Percentiles rank a stretch among this genome's conserved stretches.
Evolutionary conservation across 2,113 vertebrate genomes (phyloP).

Genomic region (Notarius lentiginosus): DNA sequence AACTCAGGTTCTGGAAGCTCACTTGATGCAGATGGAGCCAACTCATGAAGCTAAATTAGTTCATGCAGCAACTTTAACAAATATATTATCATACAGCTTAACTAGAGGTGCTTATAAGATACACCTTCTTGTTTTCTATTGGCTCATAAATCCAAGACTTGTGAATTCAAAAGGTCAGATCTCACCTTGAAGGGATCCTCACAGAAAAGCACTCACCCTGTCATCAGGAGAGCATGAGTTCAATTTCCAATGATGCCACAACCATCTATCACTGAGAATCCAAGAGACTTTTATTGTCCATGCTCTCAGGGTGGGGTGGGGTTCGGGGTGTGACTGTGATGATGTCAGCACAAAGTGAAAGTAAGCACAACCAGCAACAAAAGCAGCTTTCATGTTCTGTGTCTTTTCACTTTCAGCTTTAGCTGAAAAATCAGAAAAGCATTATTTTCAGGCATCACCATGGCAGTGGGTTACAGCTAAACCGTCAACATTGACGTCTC

Average conservation of each 20-base stretch:
- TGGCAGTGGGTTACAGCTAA: background rate
- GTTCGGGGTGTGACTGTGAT: background rate
- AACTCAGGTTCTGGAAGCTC: background rate
- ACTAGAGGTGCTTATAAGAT: background rate
- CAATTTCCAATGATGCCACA: no score
- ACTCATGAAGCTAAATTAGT: background rate
- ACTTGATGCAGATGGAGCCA: no score
- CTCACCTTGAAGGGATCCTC: background rate
- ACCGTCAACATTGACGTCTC: background rate
- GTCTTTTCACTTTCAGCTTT: background rate
- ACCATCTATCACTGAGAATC: background rate
- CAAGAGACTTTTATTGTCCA: background rate
- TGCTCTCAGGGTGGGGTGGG: background rate
- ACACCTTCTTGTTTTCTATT: background rate
- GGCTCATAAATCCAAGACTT: background rate
- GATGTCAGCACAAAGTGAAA: background rate
- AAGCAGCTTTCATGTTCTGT: background rate
- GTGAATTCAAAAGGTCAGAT: background rate
- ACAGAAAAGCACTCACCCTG: no score
- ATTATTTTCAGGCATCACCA: background rate
- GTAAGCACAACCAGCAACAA: background rate
- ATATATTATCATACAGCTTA: background rate
- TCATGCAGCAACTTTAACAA: no score
- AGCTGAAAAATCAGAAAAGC: background rate
- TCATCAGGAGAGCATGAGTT: background rate